Base-by-base conservation (phyloP, 2,797 vertebrate genomes). In the Sebastes iracundus region DNA sequence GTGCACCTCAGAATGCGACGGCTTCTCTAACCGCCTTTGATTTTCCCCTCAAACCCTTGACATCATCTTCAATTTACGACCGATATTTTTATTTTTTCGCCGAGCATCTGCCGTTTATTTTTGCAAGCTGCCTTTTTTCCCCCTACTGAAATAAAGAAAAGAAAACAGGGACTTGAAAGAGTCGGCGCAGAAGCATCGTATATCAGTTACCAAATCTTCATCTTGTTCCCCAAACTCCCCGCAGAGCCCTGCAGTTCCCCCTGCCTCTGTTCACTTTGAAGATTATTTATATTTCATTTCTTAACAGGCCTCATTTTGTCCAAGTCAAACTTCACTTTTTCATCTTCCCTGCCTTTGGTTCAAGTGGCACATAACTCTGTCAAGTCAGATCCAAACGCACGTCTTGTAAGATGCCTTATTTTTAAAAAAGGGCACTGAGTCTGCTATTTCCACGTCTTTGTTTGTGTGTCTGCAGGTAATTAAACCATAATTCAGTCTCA, bases 261-360 rank as follows among this genome's bases (percentile, higher is more conserved):
- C 64, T 56, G 72, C 77, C 72, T 80, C 82, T 32, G 28, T 71
- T 88, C 75, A 82, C 93, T 95, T 94, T 95, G 88, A 95, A 93
- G 83, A 85, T 89, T 91, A 93, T 94, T 95, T 93, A 87, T 81
- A 82, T 81, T 90, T 91, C 25, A 88, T 87, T 90, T 91, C 81
- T 85, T 87, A 81, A 84, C 60, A 61, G 83, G 78, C 72, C 83
- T 85, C 53, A 85, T 88, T 91, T 84, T 80, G 78, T 92, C 87
- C 79, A 91, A 90, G 80, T 89, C 82, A 87, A 90, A 93, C 88
- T 79, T 81, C 49, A 71, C 32, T 52, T 88, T 79, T 60, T 75
- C 38, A 49, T 56, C 53, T 25, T 79, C 27, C 62, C n/a, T 80
- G 53, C 20, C 66, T 77, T 63, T 69, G 63, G 49, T 80, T 82